A percentile compares a stretch with the other conserved stretches of the same genome.
These are phyloP conservation scores for Heliothis peltigera DNA, from an alignment of 2,888 invertebrate species.

Conservation along the genomic window DNA sequence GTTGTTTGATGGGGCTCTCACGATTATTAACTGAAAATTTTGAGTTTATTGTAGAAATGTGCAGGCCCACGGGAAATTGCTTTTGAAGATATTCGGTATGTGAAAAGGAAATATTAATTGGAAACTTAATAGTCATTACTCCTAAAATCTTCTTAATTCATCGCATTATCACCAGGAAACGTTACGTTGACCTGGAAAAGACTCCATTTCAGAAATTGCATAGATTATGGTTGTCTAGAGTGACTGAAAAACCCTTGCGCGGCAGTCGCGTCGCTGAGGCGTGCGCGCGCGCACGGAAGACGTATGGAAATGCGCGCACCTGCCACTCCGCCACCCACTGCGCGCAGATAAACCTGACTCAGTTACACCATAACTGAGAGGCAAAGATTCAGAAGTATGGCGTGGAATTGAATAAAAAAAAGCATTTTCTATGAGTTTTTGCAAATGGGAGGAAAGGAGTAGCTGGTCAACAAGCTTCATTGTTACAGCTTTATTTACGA, in stretches of 20 bases:
- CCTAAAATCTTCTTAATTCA: too few species aligned
- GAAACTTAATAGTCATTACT: too few species aligned
- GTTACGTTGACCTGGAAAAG: not conserved
- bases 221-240: slow-evolving; percentile 22
- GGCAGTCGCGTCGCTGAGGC: slow-evolving; percentile 30
- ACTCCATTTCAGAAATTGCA: too few species aligned
- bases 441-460: too few species aligned
- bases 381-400: slow-evolving; percentile 18
- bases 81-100: slow-evolving; percentile 3
- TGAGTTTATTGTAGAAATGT: slow-evolving; percentile 21
- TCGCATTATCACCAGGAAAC: too few species aligned
- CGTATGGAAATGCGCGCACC: slow-evolving; percentile 67
- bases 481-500: too few species aligned
- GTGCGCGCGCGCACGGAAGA: slow-evolving; percentile 56
- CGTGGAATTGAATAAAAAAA: not conserved
- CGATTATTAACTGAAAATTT: slow-evolving; percentile 35
- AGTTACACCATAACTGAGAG: slow-evolving; percentile 7
- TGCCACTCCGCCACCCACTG: slow-evolving; percentile 66
- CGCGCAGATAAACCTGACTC: slow-evolving; percentile 56
- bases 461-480: too few species aligned
- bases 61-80: slow-evolving; percentile 8
- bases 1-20: slow-evolving; percentile 26
- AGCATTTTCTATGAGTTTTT: too few species aligned
- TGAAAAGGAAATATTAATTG: not conserved
- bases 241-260: slow-evolving; percentile 45